These are phyloP conservation scores for Acanthoscelides obtectus DNA, from an alignment of 2,888 invertebrate species.

Conservation along the genomic window DNA sequence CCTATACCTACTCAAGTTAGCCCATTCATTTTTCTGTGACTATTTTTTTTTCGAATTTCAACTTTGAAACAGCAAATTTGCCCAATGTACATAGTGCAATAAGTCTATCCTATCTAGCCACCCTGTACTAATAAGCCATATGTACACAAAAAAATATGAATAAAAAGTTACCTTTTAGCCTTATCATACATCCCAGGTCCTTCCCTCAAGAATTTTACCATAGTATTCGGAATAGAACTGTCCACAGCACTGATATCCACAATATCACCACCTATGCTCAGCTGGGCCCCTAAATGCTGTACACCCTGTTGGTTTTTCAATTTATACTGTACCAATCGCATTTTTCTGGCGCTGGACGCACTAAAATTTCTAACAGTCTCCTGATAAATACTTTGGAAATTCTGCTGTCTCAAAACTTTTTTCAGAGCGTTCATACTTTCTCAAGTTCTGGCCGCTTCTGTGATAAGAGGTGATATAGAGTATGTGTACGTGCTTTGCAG, in stretches of 20 bases:
- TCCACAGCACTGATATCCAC: constrained; percentile 58
- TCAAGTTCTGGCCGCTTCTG: background rate
- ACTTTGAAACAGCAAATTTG: too few species aligned
- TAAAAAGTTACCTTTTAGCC: constrained; percentile 56
- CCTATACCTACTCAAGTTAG: too few species aligned
- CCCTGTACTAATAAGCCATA: background rate
- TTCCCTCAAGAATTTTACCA: constrained; percentile 52
- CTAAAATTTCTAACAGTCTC: constrained; percentile 34
- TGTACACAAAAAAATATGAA: too few species aligned
- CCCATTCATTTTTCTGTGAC: too few species aligned
- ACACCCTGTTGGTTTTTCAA: constrained; percentile 52
- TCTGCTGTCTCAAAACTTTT: background rate
- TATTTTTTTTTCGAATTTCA: too few species aligned
- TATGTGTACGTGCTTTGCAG: too few species aligned
- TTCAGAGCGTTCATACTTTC: background rate
- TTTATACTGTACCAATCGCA: constrained; percentile 71
- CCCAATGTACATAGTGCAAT: too few species aligned
- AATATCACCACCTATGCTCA: constrained; percentile 59
- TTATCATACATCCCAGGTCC: constrained; percentile 50
- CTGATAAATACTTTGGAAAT: background rate
- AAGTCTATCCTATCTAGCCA: too few species aligned
- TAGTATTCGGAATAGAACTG: constrained; percentile 52
- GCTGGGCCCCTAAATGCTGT: constrained; percentile 60
- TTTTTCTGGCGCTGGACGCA: constrained; percentile 40
- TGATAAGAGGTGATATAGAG: too few species aligned